phyloP scores from a whole-genome alignment of 2,888 invertebrate species.

The Meghimatium bilineatum region DNA sequence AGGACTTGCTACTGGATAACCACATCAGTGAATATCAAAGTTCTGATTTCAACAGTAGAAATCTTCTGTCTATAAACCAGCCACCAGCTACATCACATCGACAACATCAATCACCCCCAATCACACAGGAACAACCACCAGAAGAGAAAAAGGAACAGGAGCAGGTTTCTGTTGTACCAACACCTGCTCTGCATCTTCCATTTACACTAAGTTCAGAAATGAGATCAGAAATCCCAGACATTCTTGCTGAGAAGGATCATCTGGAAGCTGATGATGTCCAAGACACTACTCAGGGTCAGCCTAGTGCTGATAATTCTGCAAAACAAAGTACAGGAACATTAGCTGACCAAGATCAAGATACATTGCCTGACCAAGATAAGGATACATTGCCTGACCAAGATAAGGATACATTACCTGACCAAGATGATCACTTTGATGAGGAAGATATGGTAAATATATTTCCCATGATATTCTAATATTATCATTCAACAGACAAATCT shows the following conservation, averaged over 20 bases:
- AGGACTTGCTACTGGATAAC: conserved; percentile 6
- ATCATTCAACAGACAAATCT: too few species aligned
- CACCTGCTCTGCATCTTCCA: neutral
- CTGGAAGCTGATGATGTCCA: neutral
- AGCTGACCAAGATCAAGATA: neutral
- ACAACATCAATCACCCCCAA: neutral
- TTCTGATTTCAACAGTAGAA: conserved; percentile 48
- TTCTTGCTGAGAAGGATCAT: neutral
- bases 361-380: neutral
- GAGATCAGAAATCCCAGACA: conserved; percentile 8
- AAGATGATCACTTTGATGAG: neutral
- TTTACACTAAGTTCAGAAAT: neutral
- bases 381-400: neutral
- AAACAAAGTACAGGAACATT: conserved; percentile 12
- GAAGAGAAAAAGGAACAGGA: conserved; percentile 4
- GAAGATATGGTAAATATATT: neutral
- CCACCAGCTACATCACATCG: conserved; percentile 13
- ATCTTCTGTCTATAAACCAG: conserved; percentile 49
- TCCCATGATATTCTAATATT: too few species aligned
- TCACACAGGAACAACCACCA: neutral
- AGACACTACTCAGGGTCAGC: too few species aligned
- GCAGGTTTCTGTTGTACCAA: conserved; percentile 5
- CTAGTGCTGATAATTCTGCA: neutral
- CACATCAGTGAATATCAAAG: conserved; percentile 42
- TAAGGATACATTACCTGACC: neutral